Evolutionary conservation across 1,140 invertebrate genomes (phyloP), one percentile per base, ranked within the genome.

Genomic region (Prorops nasuta): DNA sequence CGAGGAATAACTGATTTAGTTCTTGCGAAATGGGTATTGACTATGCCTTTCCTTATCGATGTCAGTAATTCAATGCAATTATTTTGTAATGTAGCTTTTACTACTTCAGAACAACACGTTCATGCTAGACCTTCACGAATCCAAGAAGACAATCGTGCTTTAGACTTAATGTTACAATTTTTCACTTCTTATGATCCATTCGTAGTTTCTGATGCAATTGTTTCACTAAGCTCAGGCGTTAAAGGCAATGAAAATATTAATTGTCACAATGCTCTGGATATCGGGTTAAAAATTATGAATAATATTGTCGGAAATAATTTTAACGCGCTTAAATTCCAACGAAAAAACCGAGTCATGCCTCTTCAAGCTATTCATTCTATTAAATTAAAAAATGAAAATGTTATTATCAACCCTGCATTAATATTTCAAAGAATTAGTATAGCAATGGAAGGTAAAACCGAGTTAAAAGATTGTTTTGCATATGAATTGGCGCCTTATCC

Each of bases 401-500:
- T 74, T 35, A 24, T 63, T 53, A 42, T 73, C 40, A 62, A 73
- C 38, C 61, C 56, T 16, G 38, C 50, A 14, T 35, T 66, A 40
- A n/a, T 66, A 3, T 66, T 64, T 37, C 58, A 59, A 51, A 20
- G 55, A 32, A 54, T 65, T 16, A 37, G n/a, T 14, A 17, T 70
- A 28, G 54, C 38, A 40, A 69, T 74, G 54, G 35, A 70, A 60
- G 59, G 55, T 55, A 57, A 71, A 56, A 64, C 51, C 46, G 54
- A 72, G 54, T 28, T 71, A 36, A 22, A 66, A 49, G 46, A 69
- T 63, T 69, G 70, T 58, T 51, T 74, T 52, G 51, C 66, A 47
- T 74, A 71, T 66, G 69, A 77, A 66, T 32, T 76, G 37, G 63
- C 60, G 38, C 68, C 69, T 34, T 73, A 60, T 64, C 69, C 74